These are phyloP conservation scores for Drosophila siamana DNA, from an alignment of 2,888 invertebrate genomes.

Conservation along the genomic window DNA sequence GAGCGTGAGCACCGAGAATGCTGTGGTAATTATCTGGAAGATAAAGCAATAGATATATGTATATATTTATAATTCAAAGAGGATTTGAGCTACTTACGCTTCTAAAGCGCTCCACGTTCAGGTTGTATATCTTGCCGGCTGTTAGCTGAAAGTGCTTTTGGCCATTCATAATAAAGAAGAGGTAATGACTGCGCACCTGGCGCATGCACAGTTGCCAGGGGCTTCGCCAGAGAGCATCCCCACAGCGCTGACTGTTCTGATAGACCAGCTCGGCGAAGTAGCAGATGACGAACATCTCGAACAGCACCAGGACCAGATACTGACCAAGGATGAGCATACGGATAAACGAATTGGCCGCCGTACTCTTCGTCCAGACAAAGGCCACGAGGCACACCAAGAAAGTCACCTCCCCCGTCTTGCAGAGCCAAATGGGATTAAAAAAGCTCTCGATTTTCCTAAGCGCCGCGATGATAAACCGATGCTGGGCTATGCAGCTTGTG, in stretches of 20 bases:
- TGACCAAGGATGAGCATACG: constrained; percentile 68
- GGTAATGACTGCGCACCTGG: constrained; percentile 67
- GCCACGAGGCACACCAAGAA: constrained; percentile 80
- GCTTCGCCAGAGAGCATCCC: constrained; percentile 72
- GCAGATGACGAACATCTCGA: constrained; percentile 77
- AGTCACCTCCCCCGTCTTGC: constrained; percentile 78
- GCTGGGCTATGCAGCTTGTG: constrained; percentile 75
- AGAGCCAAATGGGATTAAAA: constrained; percentile 78
- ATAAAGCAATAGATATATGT: background rate
- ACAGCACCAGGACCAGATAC: constrained; percentile 71
- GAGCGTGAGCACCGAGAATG: constrained; percentile 34
- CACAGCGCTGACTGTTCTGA: constrained; percentile 72
- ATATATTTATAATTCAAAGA: background rate
- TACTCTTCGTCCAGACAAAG: constrained; percentile 80
- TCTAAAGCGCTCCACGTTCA: constrained; percentile 64
- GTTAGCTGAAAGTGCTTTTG: constrained; percentile 64
- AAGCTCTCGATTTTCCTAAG: constrained; percentile 77
- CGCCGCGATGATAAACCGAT: constrained; percentile 76
- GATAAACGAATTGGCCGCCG: constrained; percentile 63
- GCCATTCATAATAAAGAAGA: constrained; percentile 57
- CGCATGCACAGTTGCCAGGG: constrained; percentile 73
- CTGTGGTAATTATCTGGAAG: constrained; percentile 24
- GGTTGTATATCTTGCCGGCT: constrained; percentile 74
- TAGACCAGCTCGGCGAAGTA: constrained; percentile 74
- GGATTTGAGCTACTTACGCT: constrained; percentile 3